phyloP scores from a whole-genome alignment of 2,888 invertebrate species.

The Mimumesa dahlbomi region DNA sequence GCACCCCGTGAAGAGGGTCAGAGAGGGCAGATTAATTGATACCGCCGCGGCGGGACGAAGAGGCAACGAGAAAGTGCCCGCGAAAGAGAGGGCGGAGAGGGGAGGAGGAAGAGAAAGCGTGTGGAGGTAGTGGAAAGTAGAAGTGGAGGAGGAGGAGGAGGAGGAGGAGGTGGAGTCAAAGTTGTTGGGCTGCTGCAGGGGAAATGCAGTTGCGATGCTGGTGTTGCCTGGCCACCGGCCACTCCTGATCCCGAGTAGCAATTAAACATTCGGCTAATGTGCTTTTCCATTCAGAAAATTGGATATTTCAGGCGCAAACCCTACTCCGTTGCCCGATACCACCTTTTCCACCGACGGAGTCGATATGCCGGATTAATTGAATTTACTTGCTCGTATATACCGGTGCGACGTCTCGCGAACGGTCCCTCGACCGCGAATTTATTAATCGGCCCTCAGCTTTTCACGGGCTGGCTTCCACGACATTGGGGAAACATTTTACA shows the following conservation, averaged over 20 bases:
- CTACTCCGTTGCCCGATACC: conserved; percentile 29
- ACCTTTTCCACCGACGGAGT: conserved; percentile 52
- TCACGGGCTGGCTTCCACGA: conserved; percentile 4
- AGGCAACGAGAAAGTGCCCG: conserved; percentile 9
- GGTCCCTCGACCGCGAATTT: conserved; percentile 62
- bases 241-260: conserved; percentile 74
- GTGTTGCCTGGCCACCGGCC: conserved; percentile 59
- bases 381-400: conserved; percentile 61
- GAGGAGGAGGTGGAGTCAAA: conserved; percentile 47
- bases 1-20: conserved; percentile 60
- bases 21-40: conserved; percentile 68
- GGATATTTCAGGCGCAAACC: conserved; percentile 72
- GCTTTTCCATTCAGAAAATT: conserved; percentile 79
- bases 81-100: conserved; percentile 17
- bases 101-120: conserved; percentile 20
- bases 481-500: too few relatives aligned
- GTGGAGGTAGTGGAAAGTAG: conserved; percentile 25
- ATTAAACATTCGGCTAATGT: conserved; percentile 77
- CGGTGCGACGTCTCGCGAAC: conserved; percentile 25
- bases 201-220: conserved; percentile 61
- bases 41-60: conserved; percentile 50
- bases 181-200: conserved; percentile 61
- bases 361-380: conserved; percentile 74
- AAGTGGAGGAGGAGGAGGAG: conserved; percentile 23
- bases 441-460: conserved; percentile 69